A percentile compares a stretch with the other conserved stretches of the same genome.
phyloP scores from a whole-genome alignment of 2,888 invertebrate genomes.

The Drosophila paranaensis region DNA sequence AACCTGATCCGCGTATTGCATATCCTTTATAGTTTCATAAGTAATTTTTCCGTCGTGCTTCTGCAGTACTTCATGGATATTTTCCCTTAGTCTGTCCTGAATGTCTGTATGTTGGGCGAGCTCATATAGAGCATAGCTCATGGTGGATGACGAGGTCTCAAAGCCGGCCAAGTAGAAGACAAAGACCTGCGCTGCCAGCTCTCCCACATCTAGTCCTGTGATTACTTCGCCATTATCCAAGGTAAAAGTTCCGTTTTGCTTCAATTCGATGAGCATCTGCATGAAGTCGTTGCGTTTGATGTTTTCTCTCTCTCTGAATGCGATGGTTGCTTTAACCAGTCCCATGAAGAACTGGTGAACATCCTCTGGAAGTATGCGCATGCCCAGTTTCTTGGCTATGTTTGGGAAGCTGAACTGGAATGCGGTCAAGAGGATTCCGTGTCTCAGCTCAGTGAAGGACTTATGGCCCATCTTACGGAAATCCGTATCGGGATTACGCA shows the following conservation, averaged over 20 bases:
- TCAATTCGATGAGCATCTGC: conserved; percentile 85
- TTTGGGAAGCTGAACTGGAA: conserved; percentile 61
- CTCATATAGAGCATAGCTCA: conserved; percentile 85
- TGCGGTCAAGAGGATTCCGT: conserved; percentile 40
- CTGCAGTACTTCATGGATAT: conserved; percentile 83
- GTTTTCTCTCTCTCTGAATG: conserved; percentile 80
- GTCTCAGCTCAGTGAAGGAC: conserved; percentile 38
- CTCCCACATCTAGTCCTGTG: conserved; percentile 75
- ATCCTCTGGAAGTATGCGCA: conserved; percentile 66
- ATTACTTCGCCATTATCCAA: conserved; percentile 70
- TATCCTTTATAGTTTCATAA: conserved; percentile 82
- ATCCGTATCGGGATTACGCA: conserved; percentile 79
- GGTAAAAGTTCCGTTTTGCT: conserved; percentile 66
- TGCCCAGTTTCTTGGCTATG: conserved; percentile 63
- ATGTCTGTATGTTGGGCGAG: conserved; percentile 85
- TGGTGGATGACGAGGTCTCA: conserved; percentile 86
- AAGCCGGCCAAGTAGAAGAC: conserved; percentile 86
- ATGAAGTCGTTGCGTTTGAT: conserved; percentile 85
- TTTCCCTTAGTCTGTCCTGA: conserved; percentile 84
- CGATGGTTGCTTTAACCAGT: conserved; percentile 83
- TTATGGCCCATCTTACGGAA: conserved; percentile 76
- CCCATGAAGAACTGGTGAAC: conserved; percentile 80
- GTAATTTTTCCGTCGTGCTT: conserved; percentile 83
- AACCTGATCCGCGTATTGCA: conserved; percentile 85
- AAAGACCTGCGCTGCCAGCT: conserved; percentile 86